A percentile compares a stretch with the other conserved stretches of the same genome.
phyloP scores from a whole-genome alignment of 2,113 vertebrate genomes.

The Neomonachus schauinslandi region DNA sequence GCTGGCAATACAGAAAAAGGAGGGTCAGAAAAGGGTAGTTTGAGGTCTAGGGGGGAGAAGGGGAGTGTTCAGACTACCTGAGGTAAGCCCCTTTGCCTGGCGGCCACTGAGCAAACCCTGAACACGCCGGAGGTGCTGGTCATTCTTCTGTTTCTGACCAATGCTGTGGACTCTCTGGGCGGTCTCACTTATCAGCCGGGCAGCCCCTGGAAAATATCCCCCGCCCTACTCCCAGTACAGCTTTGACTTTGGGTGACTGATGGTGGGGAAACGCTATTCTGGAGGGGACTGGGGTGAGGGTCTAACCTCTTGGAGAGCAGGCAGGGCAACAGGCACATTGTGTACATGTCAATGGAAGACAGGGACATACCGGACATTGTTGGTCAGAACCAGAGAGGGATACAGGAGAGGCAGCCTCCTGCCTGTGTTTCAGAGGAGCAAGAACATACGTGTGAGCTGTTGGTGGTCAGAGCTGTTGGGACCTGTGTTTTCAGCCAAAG shows the following conservation, averaged over 20 bases:
- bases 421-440: background rate
- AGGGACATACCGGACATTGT: background rate
- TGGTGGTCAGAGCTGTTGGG: slow-evolving; percentile 88
- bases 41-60: background rate
- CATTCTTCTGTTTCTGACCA: slow-evolving; percentile 89
- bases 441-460: slow-evolving; percentile 91
- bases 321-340: background rate
- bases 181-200: slow-evolving; percentile 86
- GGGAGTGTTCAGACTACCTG: slow-evolving; percentile 88
- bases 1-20: background rate
- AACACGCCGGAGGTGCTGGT: slow-evolving; percentile 91
- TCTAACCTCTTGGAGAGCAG: background rate
- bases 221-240: background rate
- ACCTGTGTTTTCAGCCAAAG: slow-evolving; percentile 92
- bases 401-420: background rate
- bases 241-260: background rate
- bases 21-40: background rate
- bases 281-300: background rate
- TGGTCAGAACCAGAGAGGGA: slow-evolving; percentile 33
- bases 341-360: background rate
- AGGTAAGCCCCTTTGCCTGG: slow-evolving; percentile 87
- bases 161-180: slow-evolving; percentile 88
- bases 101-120: slow-evolving; percentile 94
- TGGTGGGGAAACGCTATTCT: slow-evolving; percentile 7
- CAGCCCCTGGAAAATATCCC: slow-evolving; percentile 86